Evolutionary conservation across 2,113 vertebrate genomes (phyloP), one percentile per base, ranked within the genome.

Genomic region (Thamnaconus septentrionalis): DNA sequence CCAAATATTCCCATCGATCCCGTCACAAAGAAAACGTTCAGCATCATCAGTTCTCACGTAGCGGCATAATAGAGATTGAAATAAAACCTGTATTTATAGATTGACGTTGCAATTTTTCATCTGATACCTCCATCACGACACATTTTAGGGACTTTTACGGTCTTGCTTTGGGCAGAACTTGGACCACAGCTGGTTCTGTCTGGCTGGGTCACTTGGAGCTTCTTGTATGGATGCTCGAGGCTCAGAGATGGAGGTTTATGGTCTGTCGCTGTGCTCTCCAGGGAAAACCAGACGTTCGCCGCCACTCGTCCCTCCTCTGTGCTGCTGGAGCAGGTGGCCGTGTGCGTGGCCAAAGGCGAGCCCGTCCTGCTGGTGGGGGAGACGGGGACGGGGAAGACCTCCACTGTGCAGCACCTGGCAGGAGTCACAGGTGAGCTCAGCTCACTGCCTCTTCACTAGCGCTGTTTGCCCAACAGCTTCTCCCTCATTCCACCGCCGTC

Each of bases 351-450:
- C 53, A 95, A 93, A 85, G 94, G 90, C 45, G 97, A 98, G 59
- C 92, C 96, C 0, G 94, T 98, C 8, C 89, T 99, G 51, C 78
- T 99, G 79, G 97, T 99, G 47, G 97, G 97, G 75, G 97, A 99
- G 86, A 98, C 97, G 0, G 97, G 97, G 61, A 98, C 97, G 0
- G 97, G 97, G 41, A 99, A 99, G 91, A 98, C 97, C 0, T 97
- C 96, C 18, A 91, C 96, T 0, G 93, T 99, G 4, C 96, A 98
- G 66, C 94, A 98, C 66, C 93, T 98, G 78, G 94, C 96, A 66
- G 87, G 89, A 43, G 67, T 97, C 64, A 94, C 95, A 90, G 97
- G 97, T 71, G 53, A 62, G 56, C 8, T 3, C 48, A 9, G 8
- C n/a, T 40, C 3, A 8, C 8, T 0, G 8, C 31, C 9, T 4